These are phyloP conservation scores for Sebastes melanostomus DNA, from an alignment of 2,797 vertebrate species.

Conservation along the genomic window DNA sequence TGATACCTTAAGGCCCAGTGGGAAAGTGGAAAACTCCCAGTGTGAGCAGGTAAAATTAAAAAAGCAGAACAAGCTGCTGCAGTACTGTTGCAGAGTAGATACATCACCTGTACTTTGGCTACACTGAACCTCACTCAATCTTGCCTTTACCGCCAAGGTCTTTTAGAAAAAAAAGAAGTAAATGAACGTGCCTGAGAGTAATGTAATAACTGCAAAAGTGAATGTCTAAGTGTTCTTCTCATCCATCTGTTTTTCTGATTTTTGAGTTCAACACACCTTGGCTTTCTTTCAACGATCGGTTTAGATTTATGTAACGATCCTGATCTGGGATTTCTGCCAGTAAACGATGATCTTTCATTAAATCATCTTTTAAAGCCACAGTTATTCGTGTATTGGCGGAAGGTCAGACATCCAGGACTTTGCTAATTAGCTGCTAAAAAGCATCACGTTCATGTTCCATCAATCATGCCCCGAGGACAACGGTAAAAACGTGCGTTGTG, in stretches of 20 bases:
- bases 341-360: constrained; percentile 19
- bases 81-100: constrained; percentile 7
- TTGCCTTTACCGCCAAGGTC: background rate
- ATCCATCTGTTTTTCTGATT: background rate
- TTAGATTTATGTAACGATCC: constrained; percentile 2
- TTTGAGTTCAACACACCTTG: background rate
- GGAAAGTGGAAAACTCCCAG: background rate
- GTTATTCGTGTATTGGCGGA: background rate
- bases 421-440: constrained; percentile 7
- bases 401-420: constrained; percentile 19
- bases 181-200: background rate
- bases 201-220: background rate
- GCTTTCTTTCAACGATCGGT: constrained; percentile 13
- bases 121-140: background rate
- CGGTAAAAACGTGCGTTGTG: background rate
- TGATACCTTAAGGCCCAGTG: background rate
- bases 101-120: background rate
- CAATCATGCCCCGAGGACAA: background rate
- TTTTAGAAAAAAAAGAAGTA: background rate
- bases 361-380: background rate
- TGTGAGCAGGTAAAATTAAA: background rate
- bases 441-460: background rate
- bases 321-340: constrained; percentile 30
- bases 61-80: constrained; percentile 8
- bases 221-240: background rate